Conservation (phyloP, 2,113 vertebrate genomes). For the Apodemus speciosus region DNA sequence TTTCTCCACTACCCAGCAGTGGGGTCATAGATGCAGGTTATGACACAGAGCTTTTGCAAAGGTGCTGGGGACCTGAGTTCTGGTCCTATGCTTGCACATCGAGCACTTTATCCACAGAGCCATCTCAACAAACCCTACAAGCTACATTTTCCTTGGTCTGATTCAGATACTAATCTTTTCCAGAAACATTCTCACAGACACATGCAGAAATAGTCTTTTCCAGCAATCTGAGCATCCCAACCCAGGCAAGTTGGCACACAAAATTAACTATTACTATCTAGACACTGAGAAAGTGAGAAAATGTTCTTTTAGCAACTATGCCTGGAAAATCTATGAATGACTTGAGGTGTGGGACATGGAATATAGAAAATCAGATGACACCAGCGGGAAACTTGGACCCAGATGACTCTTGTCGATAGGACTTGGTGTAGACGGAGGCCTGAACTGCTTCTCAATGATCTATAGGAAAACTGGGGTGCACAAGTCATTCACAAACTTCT, state of each 20-base stretch:
- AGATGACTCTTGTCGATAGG: background rate
- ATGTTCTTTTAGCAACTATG: background rate
- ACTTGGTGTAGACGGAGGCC: background rate
- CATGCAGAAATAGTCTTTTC: background rate
- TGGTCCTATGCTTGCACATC: background rate
- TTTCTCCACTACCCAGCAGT: too few species aligned
- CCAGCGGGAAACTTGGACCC: background rate
- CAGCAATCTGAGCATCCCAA: background rate
- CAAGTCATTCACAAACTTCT: background rate
- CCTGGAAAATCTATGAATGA: background rate
- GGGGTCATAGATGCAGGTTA: background rate
- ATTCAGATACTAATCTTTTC: background rate
- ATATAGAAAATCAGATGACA: background rate
- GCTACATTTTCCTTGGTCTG: background rate
- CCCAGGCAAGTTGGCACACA: background rate
- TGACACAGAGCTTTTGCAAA: background rate
- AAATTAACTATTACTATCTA: background rate
- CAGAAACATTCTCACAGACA: background rate
- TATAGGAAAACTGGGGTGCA: background rate
- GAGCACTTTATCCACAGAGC: background rate
- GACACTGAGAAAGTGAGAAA: background rate
- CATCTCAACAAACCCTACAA: background rate
- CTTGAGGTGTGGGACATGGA: fast-evolving
- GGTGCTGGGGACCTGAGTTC: background rate
- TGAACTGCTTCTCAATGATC: background rate